phyloP scores from a whole-genome alignment of 2,888 invertebrate species.

The Aethes cnicana region DNA sequence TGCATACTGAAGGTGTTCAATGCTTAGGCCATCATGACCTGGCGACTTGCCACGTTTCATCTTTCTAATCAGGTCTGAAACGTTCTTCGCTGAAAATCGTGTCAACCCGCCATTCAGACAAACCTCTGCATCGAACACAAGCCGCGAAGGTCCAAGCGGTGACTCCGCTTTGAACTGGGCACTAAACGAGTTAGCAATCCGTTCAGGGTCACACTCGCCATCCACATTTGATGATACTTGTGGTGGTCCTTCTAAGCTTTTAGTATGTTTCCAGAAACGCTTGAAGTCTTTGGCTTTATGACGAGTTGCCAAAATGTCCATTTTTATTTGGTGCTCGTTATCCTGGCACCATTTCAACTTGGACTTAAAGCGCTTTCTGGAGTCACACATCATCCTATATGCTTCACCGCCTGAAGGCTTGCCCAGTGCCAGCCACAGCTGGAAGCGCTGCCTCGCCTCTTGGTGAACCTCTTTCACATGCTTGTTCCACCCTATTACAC shows the following conservation, averaged over 20 bases:
- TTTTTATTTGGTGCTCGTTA: too few relatives aligned
- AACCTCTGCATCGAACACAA: too few relatives aligned
- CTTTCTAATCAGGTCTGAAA: too few relatives aligned
- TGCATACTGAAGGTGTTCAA: neutral
- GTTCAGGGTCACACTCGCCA: too few relatives aligned
- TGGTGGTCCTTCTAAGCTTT: neutral
- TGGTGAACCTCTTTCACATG: slow-evolving; percentile 21
- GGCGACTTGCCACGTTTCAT: neutral
- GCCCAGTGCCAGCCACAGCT: slow-evolving; percentile 10
- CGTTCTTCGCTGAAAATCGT: too few relatives aligned
- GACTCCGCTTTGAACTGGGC: too few relatives aligned
- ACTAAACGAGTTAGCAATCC: too few relatives aligned
- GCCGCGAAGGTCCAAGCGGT: too few relatives aligned
- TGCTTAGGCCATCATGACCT: neutral
- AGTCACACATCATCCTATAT: slow-evolving; percentile 13
- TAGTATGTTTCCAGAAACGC: neutral
- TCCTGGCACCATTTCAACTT: slow-evolving; percentile 15
- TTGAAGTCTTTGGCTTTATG: neutral
- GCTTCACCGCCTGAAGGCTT: slow-evolving; percentile 15
- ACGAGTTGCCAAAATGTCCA: too few relatives aligned
- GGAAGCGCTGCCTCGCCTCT: slow-evolving; percentile 30
- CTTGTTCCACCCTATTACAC: neutral
- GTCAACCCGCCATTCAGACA: too few relatives aligned
- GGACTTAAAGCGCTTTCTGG: slow-evolving; percentile 9
- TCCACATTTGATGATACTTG: too few relatives aligned